A percentile compares a stretch with the other conserved stretches of the same genome.
phyloP scores from a whole-genome alignment of 2,113 vertebrate genomes.

The Myodes glareolus region DNA sequence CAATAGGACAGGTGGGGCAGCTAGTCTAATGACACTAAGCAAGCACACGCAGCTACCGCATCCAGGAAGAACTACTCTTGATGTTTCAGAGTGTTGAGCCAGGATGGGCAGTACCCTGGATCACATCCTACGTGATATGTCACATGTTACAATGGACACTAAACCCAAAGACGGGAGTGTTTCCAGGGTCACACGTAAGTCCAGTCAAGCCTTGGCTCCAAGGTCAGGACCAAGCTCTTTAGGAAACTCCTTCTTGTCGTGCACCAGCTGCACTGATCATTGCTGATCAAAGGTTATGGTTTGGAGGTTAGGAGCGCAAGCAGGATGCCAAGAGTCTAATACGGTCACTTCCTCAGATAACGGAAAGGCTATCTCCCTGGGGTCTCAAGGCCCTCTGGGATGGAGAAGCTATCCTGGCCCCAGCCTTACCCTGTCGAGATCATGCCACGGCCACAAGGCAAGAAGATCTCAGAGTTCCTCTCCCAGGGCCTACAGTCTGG shows the following conservation, averaged over 20 bases:
- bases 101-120: background rate
- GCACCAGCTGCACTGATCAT: background rate
- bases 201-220: background rate
- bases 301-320: background rate
- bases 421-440: background rate
- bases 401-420: background rate
- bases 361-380: background rate
- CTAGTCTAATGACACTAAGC: background rate
- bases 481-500: background rate
- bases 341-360: background rate
- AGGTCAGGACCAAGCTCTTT: background rate
- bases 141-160: background rate
- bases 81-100: background rate
- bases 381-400: background rate
- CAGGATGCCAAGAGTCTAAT: background rate
- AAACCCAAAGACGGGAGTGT: background rate
- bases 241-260: background rate
- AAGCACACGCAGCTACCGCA: background rate
- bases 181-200: no score
- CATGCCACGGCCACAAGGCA: background rate
- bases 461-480: background rate
- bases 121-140: background rate
- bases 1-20: rapidly evolving
- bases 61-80: background rate
- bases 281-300: background rate